Evolutionary conservation across 2,797 vertebrate species (phyloP), one percentile per base, ranked within the genome.

Genomic region (Arnoldichthys spilopterus): DNA sequence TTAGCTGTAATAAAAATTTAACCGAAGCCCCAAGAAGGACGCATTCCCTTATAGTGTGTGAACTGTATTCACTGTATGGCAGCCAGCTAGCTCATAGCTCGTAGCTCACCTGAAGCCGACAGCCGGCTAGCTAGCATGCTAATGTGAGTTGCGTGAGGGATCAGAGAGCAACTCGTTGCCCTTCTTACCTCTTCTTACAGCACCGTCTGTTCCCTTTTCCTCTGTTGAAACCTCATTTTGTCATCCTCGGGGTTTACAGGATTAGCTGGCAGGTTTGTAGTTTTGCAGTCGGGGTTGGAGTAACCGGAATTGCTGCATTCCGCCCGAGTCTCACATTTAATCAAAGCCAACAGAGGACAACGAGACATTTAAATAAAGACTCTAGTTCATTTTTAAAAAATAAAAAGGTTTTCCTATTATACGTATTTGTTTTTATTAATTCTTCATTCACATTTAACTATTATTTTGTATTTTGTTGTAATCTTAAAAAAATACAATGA

Each of bases 21-120:
- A 40, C 37, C 0, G 6, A 7, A 53, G 6, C 6, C 20, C 6
- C 20, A 18, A 6, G 6, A 53, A 9, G 2, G n/a, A 22, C 1
- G 22, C 7, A 40, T 40, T 40, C 37, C 8, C 12, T 40, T 40
- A 40, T 11, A 7, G 7, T 40, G 37, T 7, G 7, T 40, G 12
- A 8, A 40, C 37, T 40, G 37, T 26, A 8, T 56, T 32, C 22
- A 58, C 13, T 51, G 4, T 6, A 3, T 40, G 40, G 2, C 15
- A 61, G 43, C 43, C 66, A 30, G 75, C 12, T 61, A 62, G 67
- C 56, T 71, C 15, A 1, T 24, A 43, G 62, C 37, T 9, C 37
- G 37, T 40, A 40, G 76, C 67, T 63, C 34, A 2, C n/a, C n/a
- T n/a, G n/a, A n/a, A n/a, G n/a, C 24, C 30, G n/a, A 34, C 8